Percentiles rank a stretch among this genome's conserved stretches.
Conservation (phyloP, 2,888 invertebrate species). For the Zygaena filipendulae region DNA sequence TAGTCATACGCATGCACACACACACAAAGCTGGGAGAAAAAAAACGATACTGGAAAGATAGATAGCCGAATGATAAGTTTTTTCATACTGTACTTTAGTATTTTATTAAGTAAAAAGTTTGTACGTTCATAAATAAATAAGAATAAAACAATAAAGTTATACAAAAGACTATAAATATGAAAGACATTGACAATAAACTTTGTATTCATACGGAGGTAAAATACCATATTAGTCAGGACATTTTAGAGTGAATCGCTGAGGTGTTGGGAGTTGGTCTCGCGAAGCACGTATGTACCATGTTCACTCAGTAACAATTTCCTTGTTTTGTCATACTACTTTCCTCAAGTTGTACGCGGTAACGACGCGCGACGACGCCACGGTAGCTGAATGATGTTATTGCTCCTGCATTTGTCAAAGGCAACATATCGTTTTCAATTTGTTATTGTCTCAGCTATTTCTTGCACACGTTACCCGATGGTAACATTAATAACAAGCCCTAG, state of each 20-base stretch:
- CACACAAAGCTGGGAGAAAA: constrained; percentile 29
- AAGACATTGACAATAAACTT: constrained; percentile 32
- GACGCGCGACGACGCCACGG: constrained; percentile 22
- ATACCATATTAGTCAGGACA: too few relatives aligned
- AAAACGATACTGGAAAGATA: constrained; percentile 38
- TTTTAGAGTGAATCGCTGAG: too few relatives aligned
- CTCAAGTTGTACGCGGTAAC: constrained; percentile 20
- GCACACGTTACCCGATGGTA: constrained; percentile 11
- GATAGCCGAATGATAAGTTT: constrained; percentile 22
- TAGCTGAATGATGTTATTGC: constrained; percentile 31
- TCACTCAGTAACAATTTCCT: too few relatives aligned
- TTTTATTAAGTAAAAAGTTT: constrained; percentile 6
- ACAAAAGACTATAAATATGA: constrained; percentile 27
- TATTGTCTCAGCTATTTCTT: constrained; percentile 17
- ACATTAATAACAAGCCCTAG: too few relatives aligned
- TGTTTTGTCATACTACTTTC: constrained; percentile 18
- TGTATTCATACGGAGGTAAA: too few relatives aligned
- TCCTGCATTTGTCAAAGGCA: constrained; percentile 19
- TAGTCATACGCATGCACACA: constrained; percentile 32
- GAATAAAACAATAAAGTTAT: too few relatives aligned
- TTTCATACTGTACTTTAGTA: constrained; percentile 3
- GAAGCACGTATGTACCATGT: constrained; percentile 44
- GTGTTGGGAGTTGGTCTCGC: constrained; percentile 23
- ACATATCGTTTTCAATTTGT: constrained; percentile 16
- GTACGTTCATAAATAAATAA: constrained; percentile 20